A percentile compares a stretch with the other conserved stretches of the same genome.
These are phyloP conservation scores for Polia nebulosa DNA, from an alignment of 2,888 invertebrate genomes.

Conservation along the genomic window DNA sequence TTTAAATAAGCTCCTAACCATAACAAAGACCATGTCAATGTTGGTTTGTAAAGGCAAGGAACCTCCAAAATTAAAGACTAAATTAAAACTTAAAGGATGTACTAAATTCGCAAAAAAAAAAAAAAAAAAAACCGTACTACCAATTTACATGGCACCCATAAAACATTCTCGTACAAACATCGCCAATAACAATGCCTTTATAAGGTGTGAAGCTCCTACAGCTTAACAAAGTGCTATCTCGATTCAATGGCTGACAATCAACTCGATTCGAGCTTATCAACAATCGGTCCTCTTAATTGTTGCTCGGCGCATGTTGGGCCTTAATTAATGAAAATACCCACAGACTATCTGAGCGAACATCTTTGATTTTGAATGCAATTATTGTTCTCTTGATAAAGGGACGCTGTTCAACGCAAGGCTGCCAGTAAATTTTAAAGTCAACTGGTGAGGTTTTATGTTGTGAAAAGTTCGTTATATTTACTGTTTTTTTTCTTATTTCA, in stretches of 20 bases:
- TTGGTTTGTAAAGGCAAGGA: too few species aligned
- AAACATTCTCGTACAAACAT: conserved; percentile 51
- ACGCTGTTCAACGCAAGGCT: conserved; percentile 70
- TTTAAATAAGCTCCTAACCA: too few species aligned
- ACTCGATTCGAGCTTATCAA: conserved; percentile 84
- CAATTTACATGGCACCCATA: conserved; percentile 36
- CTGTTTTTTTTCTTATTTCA: not conserved
- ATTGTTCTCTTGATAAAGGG: conserved; percentile 87
- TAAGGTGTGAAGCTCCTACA: conserved; percentile 85
- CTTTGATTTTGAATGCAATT: conserved; percentile 91
- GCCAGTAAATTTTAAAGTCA: conserved; percentile 56
- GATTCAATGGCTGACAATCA: conserved; percentile 78
- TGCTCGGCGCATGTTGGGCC: conserved; percentile 84
- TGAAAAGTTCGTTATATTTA: conserved; percentile 1
- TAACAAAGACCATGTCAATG: too few species aligned
- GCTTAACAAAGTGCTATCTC: conserved; percentile 82
- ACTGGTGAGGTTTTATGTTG: conserved; percentile 23
- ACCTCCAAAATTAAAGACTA: not conserved
- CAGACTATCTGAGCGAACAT: conserved; percentile 83
- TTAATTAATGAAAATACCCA: conserved; percentile 90
- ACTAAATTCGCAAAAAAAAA: not conserved
- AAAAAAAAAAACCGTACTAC: not conserved
- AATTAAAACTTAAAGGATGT: not conserved
- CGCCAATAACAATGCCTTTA: conserved; percentile 74
- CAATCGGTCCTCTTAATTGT: conserved; percentile 89